Evolutionary conservation across 1,140 invertebrate species (phyloP).

Genomic region (Dryas iulia): DNA sequence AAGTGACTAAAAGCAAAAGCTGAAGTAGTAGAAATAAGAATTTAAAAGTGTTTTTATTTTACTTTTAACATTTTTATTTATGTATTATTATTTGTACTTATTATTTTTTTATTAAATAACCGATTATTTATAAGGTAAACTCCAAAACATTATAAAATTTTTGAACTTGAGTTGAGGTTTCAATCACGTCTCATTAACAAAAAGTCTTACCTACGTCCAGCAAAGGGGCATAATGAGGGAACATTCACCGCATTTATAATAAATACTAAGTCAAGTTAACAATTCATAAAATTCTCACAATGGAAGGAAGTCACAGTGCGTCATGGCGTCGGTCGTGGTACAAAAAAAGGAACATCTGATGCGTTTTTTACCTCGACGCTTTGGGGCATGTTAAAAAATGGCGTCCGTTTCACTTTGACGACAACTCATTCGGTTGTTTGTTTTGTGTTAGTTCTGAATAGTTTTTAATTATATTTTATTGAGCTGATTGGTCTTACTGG

Average conservation of each 20-base stretch:
- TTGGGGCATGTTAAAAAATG: conserved; percentile 14
- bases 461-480: too few species aligned
- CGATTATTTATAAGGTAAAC: too few species aligned
- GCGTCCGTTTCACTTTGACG: conserved; percentile 6
- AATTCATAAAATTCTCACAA: conserved; percentile 26
- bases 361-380: conserved; percentile 13
- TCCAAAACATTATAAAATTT: too few species aligned
- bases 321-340: conserved; percentile 9
- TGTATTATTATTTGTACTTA: too few species aligned
- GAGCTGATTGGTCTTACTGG: too few species aligned
- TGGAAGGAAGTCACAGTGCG: conserved; percentile 25
- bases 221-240: background rate
- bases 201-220: background rate
- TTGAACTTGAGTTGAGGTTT: too few species aligned
- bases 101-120: too few species aligned
- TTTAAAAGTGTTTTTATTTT: too few species aligned
- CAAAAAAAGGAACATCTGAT: conserved; percentile 14
- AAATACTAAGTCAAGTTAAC: conserved; percentile 11
- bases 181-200: background rate
- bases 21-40: too few species aligned
- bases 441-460: background rate
- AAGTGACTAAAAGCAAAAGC: too few species aligned
- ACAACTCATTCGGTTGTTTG: background rate
- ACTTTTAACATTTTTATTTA: too few species aligned
- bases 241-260: conserved; percentile 9